Evolutionary conservation across 2,797 vertebrate genomes (phyloP), one percentile per base, ranked within the genome.

Genomic region (Mus spretus): DNA sequence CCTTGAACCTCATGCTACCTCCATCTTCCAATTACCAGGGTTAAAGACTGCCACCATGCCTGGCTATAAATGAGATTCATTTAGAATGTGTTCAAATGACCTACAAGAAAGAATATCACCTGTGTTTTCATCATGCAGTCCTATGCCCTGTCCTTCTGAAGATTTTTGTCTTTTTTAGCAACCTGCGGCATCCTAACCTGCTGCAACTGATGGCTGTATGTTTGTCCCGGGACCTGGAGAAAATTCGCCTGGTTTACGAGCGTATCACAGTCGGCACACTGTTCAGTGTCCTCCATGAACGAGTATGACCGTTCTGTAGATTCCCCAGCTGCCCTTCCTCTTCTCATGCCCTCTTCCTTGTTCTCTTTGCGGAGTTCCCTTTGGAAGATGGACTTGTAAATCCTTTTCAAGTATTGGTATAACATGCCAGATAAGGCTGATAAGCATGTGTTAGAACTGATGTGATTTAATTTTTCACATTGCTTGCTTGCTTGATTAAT

Each of bases 201-300:
- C 98, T 99, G 11, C 98, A 98, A 96, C 0, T 99, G 97, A 98
- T 99, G 98, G 98, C 98, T 5, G 98, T 99, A 0, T 98, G 98
- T 95, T 97, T 98, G 87, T 98, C 98, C 70, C 96, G 80, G 59
- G 98, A 98, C 95, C 96, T 99, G 97, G 96, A 98, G 94, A 98
- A 96, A 96, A 98, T 98, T 13, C 98, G 98, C 0, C 91, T 99
- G 7, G 98, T 99, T 1, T 99, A 98, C 9, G 98, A 99, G 88
- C 98, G 98, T 20, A 95, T 99, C 91, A 95, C 98, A 1, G 90
- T 99, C 3, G 99, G 99, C 90, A 98, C 98, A 0, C 97, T 99
- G 12, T 98, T 99, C 89, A 97, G 98, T 95, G 98, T 99, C 86
- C 98, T 99, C 34, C 99, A 99, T 6, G 98, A 99, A 95, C 98